phyloP scores from a whole-genome alignment of 2,888 invertebrate genomes.

The Tholera decimalis region DNA sequence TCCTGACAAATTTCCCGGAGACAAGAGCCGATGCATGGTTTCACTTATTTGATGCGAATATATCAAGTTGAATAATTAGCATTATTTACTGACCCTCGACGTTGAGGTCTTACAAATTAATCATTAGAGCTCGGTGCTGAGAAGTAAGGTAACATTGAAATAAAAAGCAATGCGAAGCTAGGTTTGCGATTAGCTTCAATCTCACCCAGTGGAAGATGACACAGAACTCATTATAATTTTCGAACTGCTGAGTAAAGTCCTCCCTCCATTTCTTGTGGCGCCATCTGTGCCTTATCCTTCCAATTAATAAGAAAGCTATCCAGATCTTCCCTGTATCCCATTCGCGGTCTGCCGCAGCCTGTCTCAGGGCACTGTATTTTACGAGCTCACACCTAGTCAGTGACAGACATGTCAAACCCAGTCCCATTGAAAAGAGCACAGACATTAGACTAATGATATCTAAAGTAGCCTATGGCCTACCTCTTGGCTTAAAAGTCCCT shows the following conservation, averaged over 20 bases:
- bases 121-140: neutral
- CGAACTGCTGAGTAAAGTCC: no score
- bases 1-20: conserved; percentile 77
- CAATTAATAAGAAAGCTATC: no score
- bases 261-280: no score
- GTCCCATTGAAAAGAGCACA: no score
- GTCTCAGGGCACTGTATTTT: no score
- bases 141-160: neutral
- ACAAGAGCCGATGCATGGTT: conserved; percentile 49
- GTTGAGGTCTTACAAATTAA: conserved; percentile 15
- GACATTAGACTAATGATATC: no score
- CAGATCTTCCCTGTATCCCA: no score
- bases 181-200: neutral
- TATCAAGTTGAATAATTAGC: conserved; percentile 59
- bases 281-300: no score
- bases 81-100: conserved; percentile 51
- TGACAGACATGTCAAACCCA: no score
- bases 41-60: conserved; percentile 66
- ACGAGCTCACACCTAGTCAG: no score
- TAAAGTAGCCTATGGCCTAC: neutral
- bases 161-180: neutral
- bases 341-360: no score
- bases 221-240: no score
- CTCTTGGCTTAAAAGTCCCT: neutral
- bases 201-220: neutral